phyloP scores from a whole-genome alignment of 2,797 vertebrate genomes.

The Petrocephalus sullivani region DNA sequence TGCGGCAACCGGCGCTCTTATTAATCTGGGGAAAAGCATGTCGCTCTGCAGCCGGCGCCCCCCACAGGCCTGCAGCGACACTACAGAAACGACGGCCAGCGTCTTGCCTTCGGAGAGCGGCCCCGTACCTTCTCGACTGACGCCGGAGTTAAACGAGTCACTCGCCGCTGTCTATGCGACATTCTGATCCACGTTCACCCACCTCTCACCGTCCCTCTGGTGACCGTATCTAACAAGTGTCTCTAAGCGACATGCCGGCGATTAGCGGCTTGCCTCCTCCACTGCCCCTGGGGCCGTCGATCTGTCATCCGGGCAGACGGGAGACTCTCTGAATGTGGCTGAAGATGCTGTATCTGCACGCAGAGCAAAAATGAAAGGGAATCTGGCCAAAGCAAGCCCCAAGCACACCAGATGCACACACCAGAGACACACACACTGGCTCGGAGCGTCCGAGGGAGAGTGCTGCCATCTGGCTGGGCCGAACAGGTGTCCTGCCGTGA shows the following conservation, averaged over 20 bases:
- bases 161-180: not conserved
- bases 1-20: not conserved
- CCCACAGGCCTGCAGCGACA: not conserved
- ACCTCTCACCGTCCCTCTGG: not conserved
- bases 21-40: slow-evolving; percentile 5
- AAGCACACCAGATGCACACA: not conserved
- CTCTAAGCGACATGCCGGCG: not conserved
- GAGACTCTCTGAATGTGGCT: not conserved
- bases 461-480: not conserved
- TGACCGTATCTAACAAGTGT: not conserved
- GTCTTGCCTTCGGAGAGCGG: not conserved
- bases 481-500: not conserved
- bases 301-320: not conserved
- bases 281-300: not conserved
- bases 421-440: not conserved
- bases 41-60: not conserved
- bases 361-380: not conserved
- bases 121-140: not conserved
- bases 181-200: not conserved
- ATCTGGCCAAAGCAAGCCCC: not conserved
- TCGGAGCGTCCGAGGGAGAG: not conserved
- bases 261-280: not conserved
- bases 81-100: not conserved
- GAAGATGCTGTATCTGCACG: not conserved
- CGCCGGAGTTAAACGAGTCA: not conserved